Base-by-base conservation (phyloP, 2,113 vertebrate species). In the Pygoscelis antarcticus region DNA sequence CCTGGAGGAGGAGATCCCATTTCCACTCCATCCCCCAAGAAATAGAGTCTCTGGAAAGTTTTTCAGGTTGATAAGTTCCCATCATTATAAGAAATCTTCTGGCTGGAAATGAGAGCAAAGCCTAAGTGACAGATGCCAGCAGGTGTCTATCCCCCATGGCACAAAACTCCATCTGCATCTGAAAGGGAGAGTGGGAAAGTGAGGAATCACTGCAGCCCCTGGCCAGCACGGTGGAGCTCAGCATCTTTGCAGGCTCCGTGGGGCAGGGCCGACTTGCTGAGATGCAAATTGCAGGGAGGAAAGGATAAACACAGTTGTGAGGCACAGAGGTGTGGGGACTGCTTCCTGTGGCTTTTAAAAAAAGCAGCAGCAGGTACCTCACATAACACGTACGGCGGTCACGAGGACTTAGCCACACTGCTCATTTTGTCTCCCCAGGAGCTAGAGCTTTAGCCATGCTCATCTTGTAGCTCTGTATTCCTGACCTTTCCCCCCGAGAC, bases 1-100 rank as follows among this genome's bases (percentile, higher is more conserved):
- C 97, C 96, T 95, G 8, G 87, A 98, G 97, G 97, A 98, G 81
- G 70, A 89, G 70, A 98, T 96, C 95, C 93, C 93, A 93, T 97
- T 97, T 97, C 89, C 49, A 86, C 83, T 96, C 83, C 46, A 81
- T 69, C 60, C 82, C 82, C 57, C 77, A 83, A 95, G 96, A 97
- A 97, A 97, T 40, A 77, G 42, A 69, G 82, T 92, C 84, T 78
- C 90, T 77, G 77, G 65, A n/a, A 95, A 76, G 82, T 52, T 96
- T 95, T 82, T 57, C 61, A 96, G 71, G 57, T 80, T 64, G 11
- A 1, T 89, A 84, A 87, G 51, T 83, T 80, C 57, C 46, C 8
- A 1, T 58, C 8, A 0, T 30, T 69, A 23, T 32, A 80, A 68
- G 64, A 92, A 95, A 87, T 70, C 61, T 92, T 90, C 81, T 84